These are phyloP conservation scores for Propsilocerus akamusi DNA, from an alignment of 1,140 invertebrate genomes.

Conservation along the genomic window DNA sequence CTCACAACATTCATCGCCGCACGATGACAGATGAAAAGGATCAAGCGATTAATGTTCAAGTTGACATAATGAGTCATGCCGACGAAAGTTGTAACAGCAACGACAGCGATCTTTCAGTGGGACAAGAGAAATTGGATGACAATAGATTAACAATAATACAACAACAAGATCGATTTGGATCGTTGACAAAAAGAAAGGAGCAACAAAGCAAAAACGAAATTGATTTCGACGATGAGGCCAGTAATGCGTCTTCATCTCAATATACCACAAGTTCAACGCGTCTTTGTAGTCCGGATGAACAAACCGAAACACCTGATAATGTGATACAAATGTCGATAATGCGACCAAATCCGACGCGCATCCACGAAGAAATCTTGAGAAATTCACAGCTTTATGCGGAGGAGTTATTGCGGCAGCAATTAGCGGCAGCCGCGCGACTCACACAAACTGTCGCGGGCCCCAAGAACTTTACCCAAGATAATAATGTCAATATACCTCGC, in stretches of 20 bases:
- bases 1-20: no score
- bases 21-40: no score
- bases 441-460: not conserved
- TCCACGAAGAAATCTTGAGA: conserved; percentile 22
- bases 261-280: not conserved
- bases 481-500: no score
- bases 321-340: conserved; percentile 7
- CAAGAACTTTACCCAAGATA: not conserved
- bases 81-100: conserved; percentile 39
- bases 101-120: conserved; percentile 43
- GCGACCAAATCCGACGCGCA: conserved; percentile 9
- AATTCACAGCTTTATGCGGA: conserved; percentile 24
- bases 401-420: conserved; percentile 24
- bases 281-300: not conserved
- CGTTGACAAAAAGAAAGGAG: not conserved
- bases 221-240: conserved; percentile 3
- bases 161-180: conserved; percentile 30
- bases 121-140: conserved; percentile 32
- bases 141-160: conserved; percentile 23
- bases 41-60: no score
- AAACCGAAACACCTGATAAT: not conserved
- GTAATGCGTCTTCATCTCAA: conserved; percentile 5
- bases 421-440: conserved; percentile 22
- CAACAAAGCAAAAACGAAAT: not conserved
- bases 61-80: no score